These are phyloP conservation scores for Myiozetetes cayanensis DNA, from an alignment of 2,113 vertebrate genomes.

Conservation along the genomic window DNA sequence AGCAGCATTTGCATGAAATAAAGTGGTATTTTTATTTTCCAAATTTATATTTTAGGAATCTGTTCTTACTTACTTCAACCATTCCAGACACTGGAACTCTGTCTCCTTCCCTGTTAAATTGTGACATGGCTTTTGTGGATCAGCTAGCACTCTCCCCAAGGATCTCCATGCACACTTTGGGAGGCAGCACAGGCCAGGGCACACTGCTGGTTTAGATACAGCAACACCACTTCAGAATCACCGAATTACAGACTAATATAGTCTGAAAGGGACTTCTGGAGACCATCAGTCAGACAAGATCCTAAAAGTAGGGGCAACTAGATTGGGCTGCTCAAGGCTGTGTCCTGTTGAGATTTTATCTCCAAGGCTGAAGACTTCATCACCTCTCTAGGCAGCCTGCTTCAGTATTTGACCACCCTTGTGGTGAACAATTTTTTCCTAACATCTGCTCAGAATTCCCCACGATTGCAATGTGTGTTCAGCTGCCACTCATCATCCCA, in stretches of 20 bases:
- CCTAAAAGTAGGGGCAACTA: neutral
- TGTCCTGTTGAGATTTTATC: neutral
- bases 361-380: neutral
- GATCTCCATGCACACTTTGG: accelerated
- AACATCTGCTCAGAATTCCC: neutral
- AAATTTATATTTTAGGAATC: neutral
- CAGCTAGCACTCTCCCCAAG: neutral
- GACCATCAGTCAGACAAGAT: neutral
- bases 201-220: neutral
- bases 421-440: neutral
- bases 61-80: neutral
- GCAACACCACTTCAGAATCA: neutral
- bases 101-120: neutral
- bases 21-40: neutral
- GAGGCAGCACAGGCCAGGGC: neutral
- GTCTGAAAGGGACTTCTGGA: neutral
- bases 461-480: neutral
- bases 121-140: neutral
- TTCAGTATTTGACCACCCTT: neutral
- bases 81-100: neutral
- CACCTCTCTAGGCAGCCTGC: neutral
- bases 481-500: neutral
- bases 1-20: neutral
- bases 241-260: neutral
- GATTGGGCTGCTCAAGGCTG: neutral